These are phyloP conservation scores for Drosophila pachea DNA, from an alignment of 1,140 invertebrate genomes.

Conservation along the genomic window DNA sequence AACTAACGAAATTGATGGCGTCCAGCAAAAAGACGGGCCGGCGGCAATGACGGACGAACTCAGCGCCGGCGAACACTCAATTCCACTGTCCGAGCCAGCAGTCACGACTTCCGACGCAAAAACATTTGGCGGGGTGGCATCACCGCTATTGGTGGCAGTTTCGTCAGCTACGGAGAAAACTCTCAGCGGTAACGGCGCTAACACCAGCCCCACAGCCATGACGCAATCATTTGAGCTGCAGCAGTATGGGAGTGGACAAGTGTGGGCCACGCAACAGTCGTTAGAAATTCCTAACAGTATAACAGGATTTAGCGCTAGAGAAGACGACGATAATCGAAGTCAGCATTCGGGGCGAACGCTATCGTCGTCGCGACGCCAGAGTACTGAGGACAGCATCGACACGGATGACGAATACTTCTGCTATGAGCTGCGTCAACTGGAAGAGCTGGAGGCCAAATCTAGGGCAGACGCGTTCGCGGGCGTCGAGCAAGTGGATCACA, in stretches of 20 bases:
- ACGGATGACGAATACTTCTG: constrained; percentile 96
- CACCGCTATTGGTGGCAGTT: too few species aligned
- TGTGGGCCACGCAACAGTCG: constrained; percentile 82
- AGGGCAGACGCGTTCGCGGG: constrained; percentile 62
- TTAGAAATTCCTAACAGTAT: constrained; percentile 86
- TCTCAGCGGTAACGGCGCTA: too few species aligned
- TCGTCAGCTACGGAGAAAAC: background rate
- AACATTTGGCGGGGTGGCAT: too few species aligned
- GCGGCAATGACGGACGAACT: too few species aligned
- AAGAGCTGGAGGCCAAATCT: constrained; percentile 85
- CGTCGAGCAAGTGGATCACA: background rate
- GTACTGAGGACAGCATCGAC: constrained; percentile 95
- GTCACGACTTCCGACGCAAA: too few species aligned
- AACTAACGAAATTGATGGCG: too few species aligned
- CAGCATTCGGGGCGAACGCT: constrained; percentile 92
- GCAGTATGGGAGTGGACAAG: background rate
- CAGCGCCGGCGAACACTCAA: too few species aligned
- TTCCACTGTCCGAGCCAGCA: too few species aligned
- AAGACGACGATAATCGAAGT: constrained; percentile 91
- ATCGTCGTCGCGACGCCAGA: constrained; percentile 91
- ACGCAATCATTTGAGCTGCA: background rate
- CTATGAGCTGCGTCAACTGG: constrained; percentile 91
- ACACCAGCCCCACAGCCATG: too few species aligned
- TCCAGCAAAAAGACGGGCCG: too few species aligned
- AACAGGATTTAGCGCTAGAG: constrained; percentile 75